These are phyloP conservation scores for Nomada hirtipes DNA, from an alignment of 2,888 invertebrate genomes.

Conservation along the genomic window DNA sequence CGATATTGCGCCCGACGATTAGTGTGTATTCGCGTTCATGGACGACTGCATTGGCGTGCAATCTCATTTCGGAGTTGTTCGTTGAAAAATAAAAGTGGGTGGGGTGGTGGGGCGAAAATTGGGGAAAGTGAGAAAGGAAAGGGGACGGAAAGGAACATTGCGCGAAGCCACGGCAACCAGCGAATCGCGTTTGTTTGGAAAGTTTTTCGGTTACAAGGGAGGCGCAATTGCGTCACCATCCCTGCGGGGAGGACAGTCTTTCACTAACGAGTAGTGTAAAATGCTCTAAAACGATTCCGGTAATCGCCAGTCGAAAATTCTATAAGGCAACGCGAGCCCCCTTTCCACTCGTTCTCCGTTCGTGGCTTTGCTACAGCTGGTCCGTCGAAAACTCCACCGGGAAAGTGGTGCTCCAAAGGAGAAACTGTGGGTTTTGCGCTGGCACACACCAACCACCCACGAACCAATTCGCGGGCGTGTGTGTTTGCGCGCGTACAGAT, in stretches of 20 bases:
- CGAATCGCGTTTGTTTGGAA: slow-evolving; percentile 38
- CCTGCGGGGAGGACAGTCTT: slow-evolving; percentile 13
- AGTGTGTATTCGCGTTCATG: slow-evolving; percentile 16
- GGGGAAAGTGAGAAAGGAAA: neutral
- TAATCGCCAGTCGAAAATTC: slow-evolving; percentile 70
- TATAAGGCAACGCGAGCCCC: slow-evolving; percentile 57
- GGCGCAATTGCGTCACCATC: slow-evolving; percentile 29
- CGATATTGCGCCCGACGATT: slow-evolving; percentile 57
- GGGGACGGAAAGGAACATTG: slow-evolving; percentile 11
- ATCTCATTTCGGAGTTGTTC: slow-evolving; percentile 19
- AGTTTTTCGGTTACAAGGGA: slow-evolving; percentile 53
- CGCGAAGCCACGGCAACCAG: slow-evolving; percentile 26
- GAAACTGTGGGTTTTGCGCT: slow-evolving; percentile 64
- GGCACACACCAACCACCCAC: slow-evolving; percentile 5
- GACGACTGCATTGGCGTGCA: slow-evolving; percentile 1
- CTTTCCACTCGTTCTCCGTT: slow-evolving; percentile 47
- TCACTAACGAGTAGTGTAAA: slow-evolving; percentile 60
- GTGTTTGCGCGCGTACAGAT: neutral
- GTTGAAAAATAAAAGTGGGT: neutral
- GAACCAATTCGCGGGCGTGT: neutral
- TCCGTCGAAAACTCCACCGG: slow-evolving; percentile 64
- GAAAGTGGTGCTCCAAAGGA: slow-evolving; percentile 64
- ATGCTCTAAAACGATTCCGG: slow-evolving; percentile 59
- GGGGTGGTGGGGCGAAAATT: neutral
- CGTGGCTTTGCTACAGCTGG: slow-evolving; percentile 71